Conservation (phyloP, 2,797 vertebrate species). For the Malacoctenus gilli region DNA sequence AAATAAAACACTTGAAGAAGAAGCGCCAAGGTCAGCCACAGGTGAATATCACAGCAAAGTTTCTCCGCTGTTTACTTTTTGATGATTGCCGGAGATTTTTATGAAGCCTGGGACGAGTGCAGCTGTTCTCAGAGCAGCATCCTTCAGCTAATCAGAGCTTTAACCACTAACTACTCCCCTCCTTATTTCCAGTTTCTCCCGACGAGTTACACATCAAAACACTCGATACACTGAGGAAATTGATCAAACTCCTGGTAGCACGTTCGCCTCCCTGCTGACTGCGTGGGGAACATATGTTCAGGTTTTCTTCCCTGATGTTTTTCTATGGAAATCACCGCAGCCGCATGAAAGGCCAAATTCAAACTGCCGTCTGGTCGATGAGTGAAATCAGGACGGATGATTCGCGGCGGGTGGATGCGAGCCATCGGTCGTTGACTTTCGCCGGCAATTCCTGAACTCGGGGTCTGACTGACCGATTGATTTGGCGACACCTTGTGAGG, state of each 20-base stretch:
- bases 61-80: conserved; percentile 10
- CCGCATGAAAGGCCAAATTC: conserved; percentile 38
- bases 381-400: conserved; percentile 45
- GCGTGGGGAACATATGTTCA: conserved; percentile 44
- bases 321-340: conserved; percentile 21
- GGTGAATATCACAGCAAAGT: neutral
- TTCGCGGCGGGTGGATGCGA: conserved; percentile 43
- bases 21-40: conserved; percentile 8
- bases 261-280: neutral
- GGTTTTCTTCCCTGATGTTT: conserved; percentile 10
- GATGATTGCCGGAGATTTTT: conserved; percentile 4
- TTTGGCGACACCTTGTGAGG: conserved; percentile 27
- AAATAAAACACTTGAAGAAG: conserved; percentile 27
- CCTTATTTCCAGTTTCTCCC: conserved; percentile 21
- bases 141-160: conserved; percentile 20
- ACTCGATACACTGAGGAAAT: conserved; percentile 12
- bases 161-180: conserved; percentile 21
- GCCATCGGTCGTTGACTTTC: conserved; percentile 53
- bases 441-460: conserved; percentile 21
- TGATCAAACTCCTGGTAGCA: conserved; percentile 4
- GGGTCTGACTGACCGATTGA: conserved; percentile 55
- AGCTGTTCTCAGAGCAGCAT: conserved; percentile 31
- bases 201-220: conserved; percentile 9
- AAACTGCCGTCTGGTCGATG: conserved; percentile 57
- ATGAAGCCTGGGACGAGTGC: conserved; percentile 18